Evolutionary conservation across 2,888 invertebrate species (phyloP), one percentile per base, ranked within the genome.

Genomic region (Torymus tubicola): DNA sequence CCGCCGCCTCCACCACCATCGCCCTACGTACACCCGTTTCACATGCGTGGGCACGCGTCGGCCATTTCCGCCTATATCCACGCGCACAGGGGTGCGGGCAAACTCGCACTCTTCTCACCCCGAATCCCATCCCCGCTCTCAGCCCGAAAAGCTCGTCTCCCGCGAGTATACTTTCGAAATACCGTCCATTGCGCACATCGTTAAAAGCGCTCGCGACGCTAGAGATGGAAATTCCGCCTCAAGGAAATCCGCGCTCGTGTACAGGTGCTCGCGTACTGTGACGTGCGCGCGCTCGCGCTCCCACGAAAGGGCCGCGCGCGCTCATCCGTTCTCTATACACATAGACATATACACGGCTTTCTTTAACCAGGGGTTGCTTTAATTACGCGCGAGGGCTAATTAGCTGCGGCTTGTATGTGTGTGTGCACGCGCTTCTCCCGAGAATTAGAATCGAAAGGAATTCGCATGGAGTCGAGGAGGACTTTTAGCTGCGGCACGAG

Each of bases 211-310:
- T n/a, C 55, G 61, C 42, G n/a, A 2, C 24, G 3, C 31, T 8
- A 5, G 42, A 42, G 63, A 61, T 71, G 76, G 55, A 68, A 68
- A 68, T 53, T 75, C 24, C 42, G 10, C 42, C 42, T n/a, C 16
- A 16, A 52, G 52, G 57, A 64, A 63, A 21, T 31, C 4, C 18
- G 14, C 50, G 11, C 42, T 21, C 21, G 42, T 42, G 42, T 42
- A 21, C 71, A 58, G 71, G 82, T 87, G 87, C 85, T 86, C 87
- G 86, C 84, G 80, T 78, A 85, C 84, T 86, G 87, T 88, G 86
- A 88, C 88, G 88, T 88, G 88, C 88, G 81, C 89, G 88, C 87
- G 88, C 85, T 85, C 83, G 50, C 52, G 42, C 42, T 42, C 42
- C 42, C 42, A 42, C 42, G 42, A 42, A 42, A 42, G 42, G 42